Conservation (phyloP, 2,797 vertebrate genomes). For the Falco concolor region DNA sequence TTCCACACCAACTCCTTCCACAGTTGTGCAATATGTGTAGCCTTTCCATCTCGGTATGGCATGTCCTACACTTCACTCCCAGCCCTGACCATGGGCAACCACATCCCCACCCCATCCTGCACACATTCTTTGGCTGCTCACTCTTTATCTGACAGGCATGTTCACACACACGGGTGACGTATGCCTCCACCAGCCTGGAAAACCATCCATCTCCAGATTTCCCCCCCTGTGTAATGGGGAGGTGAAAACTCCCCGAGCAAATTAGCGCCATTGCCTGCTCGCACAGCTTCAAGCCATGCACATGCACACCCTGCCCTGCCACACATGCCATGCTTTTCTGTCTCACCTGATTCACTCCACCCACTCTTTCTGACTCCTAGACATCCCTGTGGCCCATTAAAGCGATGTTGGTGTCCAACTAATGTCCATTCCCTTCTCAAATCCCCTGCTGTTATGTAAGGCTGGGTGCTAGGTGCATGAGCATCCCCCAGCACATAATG, state of each 20-base stretch:
- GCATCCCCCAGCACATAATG: background rate
- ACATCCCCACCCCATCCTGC: background rate
- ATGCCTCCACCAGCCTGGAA: background rate
- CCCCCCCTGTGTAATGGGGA: rapidly evolving
- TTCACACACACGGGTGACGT: background rate
- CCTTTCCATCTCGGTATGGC: rapidly evolving
- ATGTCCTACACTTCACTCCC: background rate
- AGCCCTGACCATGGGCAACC: background rate
- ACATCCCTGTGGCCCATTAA: background rate
- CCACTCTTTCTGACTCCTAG: background rate
- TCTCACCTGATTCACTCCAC: background rate
- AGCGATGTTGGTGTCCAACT: background rate
- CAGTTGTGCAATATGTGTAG: rapidly evolving
- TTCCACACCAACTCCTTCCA: background rate
- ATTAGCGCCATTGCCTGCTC: background rate
- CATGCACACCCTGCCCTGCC: background rate
- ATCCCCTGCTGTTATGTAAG: background rate
- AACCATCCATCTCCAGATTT: background rate
- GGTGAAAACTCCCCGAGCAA: background rate
- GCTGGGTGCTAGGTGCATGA: background rate
- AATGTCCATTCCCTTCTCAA: background rate
- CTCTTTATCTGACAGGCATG: background rate
- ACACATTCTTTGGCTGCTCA: rapidly evolving
- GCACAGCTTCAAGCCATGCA: background rate
- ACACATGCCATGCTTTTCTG: rapidly evolving